Conservation (phyloP, 1,140 invertebrate genomes). For the Xylocopa sonorina region DNA sequence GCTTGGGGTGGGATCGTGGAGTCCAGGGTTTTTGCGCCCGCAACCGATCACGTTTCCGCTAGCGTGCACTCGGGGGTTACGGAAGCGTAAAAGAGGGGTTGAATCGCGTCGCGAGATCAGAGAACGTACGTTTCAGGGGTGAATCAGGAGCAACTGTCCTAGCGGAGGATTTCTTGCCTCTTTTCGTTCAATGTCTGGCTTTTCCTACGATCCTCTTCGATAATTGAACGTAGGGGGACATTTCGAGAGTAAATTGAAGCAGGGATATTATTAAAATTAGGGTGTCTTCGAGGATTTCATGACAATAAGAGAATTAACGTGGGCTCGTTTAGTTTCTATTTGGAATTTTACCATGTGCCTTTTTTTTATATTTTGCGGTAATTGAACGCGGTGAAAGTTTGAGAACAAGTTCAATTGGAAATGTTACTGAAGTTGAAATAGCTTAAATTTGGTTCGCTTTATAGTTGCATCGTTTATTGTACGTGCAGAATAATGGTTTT, state of each 20-base stretch:
- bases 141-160: neutral
- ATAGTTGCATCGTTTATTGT: too few species aligned
- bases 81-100: neutral
- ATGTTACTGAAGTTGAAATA: neutral
- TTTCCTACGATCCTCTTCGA: neutral
- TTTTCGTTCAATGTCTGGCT: neutral
- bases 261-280: too few species aligned
- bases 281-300: too few species aligned
- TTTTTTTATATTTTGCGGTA: too few species aligned
- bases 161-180: neutral
- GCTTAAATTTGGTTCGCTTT: neutral
- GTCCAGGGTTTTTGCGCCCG: conserved; percentile 11
- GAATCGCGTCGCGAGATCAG: neutral
- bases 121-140: neutral
- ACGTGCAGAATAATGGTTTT: too few species aligned
- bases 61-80: neutral
- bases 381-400: too few species aligned
- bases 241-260: too few species aligned
- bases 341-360: too few species aligned
- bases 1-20: neutral
- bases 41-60: conserved; percentile 29
- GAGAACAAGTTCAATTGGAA: too few species aligned
- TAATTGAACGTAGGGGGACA: neutral
- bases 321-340: too few species aligned
- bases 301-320: too few species aligned